Base-by-base conservation (phyloP, 2,113 vertebrate genomes). In the Phasianus colchicus region DNA sequence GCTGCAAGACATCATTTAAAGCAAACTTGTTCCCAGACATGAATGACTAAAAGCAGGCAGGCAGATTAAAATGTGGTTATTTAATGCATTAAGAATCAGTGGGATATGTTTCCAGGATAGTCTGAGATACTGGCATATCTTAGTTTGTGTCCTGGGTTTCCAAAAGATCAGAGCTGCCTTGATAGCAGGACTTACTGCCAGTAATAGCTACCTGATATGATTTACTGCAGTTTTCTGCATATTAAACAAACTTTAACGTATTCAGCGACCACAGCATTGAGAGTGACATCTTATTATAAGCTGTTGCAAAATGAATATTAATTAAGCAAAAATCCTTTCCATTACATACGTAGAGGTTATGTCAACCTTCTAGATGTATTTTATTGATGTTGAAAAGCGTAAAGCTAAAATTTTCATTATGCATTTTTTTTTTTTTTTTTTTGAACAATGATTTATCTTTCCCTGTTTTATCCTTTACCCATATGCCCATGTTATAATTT, bases 191-290 rank as follows among this genome's bases (percentile, higher is more conserved):
- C 42, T 60, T 60, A 38, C 48, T 71, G 38, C 27, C 38, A 55
- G 45, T 45, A 66, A 58, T 36, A 73, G 27, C 43, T 63, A 43
- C 50, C 30, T 80, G 71, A 57, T 60, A 21, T 74, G 65, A 92
- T 77, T 93, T 90, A 88, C 55, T 67, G 83, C 80, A n/a, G 36
- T 50, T 83, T 90, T 80, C 63, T 90, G 67, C 43, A 61, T 79
- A 74, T 76, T 70, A 83, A 93, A 83, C 75, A 92, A 93, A 20
- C 9, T n/a, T 54, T 81, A 74, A 70, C 27, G 20, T n/a, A 58
- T 13, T 73, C 80, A 73, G n/a, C 66, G 88, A 80, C 55, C 60
- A 88, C 32, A 79, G 38, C 14, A n/a, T 5, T 66, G 29, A 0
- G 0, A 86, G 48, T 65, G 67, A 77, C 64, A 48, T 43, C 83